phyloP scores from a whole-genome alignment of 2,888 invertebrate genomes.

The Hydropsyche betteni region DNA sequence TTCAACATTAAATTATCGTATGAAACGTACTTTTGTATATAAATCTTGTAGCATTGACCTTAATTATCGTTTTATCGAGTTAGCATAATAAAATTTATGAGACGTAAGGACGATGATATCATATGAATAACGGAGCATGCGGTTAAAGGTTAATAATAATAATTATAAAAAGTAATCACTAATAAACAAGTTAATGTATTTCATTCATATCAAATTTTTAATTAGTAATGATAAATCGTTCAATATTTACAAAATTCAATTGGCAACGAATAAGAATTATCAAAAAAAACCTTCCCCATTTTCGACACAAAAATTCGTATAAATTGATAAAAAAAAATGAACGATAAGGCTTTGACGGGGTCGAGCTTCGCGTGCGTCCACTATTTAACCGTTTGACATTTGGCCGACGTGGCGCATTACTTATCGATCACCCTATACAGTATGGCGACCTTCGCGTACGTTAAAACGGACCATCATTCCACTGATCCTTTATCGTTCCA shows the following conservation, averaged over 20 bases:
- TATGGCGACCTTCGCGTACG: slow-evolving; percentile 17
- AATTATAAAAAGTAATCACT: too few species aligned
- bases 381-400: slow-evolving; percentile 29
- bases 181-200: too few species aligned
- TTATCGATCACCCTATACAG: slow-evolving; percentile 22
- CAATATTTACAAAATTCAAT: background rate
- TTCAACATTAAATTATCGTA: too few species aligned
- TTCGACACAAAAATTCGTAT: background rate
- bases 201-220: background rate
- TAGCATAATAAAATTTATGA: slow-evolving; percentile 1
- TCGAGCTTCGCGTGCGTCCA: slow-evolving; percentile 11
- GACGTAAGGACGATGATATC: slow-evolving; percentile 17
- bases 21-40: too few species aligned
- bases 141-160: slow-evolving; percentile 8
- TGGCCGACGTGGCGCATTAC: slow-evolving; percentile 10
- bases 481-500: too few species aligned
- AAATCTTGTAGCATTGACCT: slow-evolving; percentile 19
- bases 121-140: slow-evolving; percentile 9
- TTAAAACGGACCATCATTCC: too few species aligned
- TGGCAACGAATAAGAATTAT: background rate
- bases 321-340: background rate
- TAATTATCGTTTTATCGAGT: slow-evolving; percentile 23
- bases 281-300: background rate
- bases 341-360: background rate
- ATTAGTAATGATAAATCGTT: background rate